A percentile compares a stretch with the other conserved stretches of the same genome.
phyloP scores from a whole-genome alignment of 2,113 vertebrate species.

The Cynocephalus volans region DNA sequence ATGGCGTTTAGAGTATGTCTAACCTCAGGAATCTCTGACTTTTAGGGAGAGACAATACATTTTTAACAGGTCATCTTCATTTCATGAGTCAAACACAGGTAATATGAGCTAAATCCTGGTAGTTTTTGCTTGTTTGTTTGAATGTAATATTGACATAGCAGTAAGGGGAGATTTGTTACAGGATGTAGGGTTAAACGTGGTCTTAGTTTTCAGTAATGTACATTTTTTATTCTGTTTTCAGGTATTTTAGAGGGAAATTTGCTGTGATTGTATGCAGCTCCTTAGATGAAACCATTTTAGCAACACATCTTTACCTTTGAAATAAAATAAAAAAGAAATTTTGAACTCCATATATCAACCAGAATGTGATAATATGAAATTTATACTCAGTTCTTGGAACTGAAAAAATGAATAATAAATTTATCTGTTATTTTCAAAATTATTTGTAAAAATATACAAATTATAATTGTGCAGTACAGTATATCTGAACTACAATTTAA shows the following conservation, averaged over 20 bases:
- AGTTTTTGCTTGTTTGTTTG: background rate
- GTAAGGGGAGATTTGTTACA: background rate
- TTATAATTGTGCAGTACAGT: background rate
- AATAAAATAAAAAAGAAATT: background rate
- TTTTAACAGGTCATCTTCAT: background rate
- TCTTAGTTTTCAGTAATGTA: background rate
- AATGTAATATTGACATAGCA: background rate
- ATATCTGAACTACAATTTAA: slow-evolving; percentile 6
- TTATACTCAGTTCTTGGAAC: background rate
- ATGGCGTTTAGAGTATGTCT: background rate
- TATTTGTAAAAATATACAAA: background rate
- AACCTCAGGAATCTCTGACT: background rate
- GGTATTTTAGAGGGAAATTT: background rate
- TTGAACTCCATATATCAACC: background rate
- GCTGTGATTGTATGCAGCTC: background rate
- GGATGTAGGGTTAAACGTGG: background rate
- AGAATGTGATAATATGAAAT: background rate
- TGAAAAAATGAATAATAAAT: background rate
- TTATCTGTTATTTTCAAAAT: slow-evolving; percentile 1
- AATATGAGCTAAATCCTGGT: background rate
- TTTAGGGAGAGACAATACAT: background rate
- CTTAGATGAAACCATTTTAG: background rate
- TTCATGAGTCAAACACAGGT: background rate
- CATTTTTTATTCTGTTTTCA: background rate
- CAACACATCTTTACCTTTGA: background rate